Evolutionary conservation across 2,888 invertebrate species (phyloP), one percentile per base, ranked within the genome.

Genomic region (Dimorphilus gyrociliatus): DNA sequence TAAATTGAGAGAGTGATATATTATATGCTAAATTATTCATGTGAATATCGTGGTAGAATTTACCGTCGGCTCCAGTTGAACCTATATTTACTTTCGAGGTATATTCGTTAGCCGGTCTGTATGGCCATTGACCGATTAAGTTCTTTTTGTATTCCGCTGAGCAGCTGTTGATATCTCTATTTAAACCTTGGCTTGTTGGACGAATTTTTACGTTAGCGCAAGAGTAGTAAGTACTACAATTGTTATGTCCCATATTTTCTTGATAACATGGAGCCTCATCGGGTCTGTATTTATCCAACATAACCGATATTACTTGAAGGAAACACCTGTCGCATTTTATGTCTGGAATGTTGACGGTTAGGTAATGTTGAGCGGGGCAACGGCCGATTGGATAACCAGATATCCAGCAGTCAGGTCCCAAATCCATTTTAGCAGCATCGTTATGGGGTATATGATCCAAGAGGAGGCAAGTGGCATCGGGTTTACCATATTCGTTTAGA

Each of bases 311-410:
- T 2, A 40, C 28, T 19, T 38, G 30, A 8, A 46, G 34, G 27
- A 30, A 37, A 25, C 46, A 46, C 17, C 33, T 30, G 16, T 42
- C 33, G 36, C 46, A 46, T 2, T 16, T 19, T 8, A 46, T 32
- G 29, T 46, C 42, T 2, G 46, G 46, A 10, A 46, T 41, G 18
- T 36, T 35, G 18, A 46, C 32, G 3, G 42, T 46, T 12, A 44
- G 34, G 24, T 40, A 41, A 28, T 46, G 31, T n/a, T 25, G 25
- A 5, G 31, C 16, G n/a, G 10, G 19, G 18, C 31, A 31, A 14
- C 19, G 14, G 7, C 31, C 31, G 14, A 31, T 14, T 13, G 26
- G 14, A 18, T 21, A 31, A 16, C 12, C 17, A 16, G 19, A 31
- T n/a, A 23, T 18, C 27, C 27, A 27, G 24, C 30, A 30, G 3